Conservation (phyloP, 1,140 invertebrate species). For the Trichomalopsis sarcophagae region DNA sequence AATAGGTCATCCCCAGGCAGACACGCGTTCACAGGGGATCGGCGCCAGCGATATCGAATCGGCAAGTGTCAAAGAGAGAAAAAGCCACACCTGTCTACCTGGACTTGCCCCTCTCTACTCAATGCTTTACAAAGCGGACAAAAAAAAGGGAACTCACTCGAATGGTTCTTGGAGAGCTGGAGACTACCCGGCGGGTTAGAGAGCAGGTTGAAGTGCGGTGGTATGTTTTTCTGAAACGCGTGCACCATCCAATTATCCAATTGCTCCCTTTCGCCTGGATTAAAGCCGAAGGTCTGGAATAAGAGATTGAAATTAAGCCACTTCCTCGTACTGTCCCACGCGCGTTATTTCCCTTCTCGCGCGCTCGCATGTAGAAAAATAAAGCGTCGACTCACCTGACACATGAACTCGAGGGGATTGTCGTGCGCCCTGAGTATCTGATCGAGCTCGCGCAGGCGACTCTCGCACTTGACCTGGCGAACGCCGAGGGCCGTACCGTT, state of each 20-base stretch:
- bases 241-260: conserved; percentile 88
- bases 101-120: no score
- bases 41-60: no score
- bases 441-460: conserved; percentile 86
- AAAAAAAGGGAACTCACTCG: conserved; percentile 64
- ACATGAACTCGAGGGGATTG: conserved; percentile 90
- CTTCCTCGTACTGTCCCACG: no score
- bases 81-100: no score
- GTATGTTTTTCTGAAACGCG: conserved; percentile 87
- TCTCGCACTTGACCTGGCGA: conserved; percentile 89
- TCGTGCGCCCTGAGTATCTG: conserved; percentile 85
- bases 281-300: conserved; percentile 85
- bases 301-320: neutral
- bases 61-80: no score
- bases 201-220: conserved; percentile 86
- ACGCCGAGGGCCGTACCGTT: conserved; percentile 86
- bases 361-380: no score
- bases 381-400: conserved; percentile 78
- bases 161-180: conserved; percentile 65
- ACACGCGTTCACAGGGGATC: no score
- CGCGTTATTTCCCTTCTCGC: no score
- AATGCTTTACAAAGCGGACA: neutral
- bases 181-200: conserved; percentile 70
- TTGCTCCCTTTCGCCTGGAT: conserved; percentile 83
- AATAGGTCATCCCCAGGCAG: no score